Evolutionary conservation across 64 coral and sea anemone species (phyloP).

Genomic region (Dendronephthya gigantea): DNA sequence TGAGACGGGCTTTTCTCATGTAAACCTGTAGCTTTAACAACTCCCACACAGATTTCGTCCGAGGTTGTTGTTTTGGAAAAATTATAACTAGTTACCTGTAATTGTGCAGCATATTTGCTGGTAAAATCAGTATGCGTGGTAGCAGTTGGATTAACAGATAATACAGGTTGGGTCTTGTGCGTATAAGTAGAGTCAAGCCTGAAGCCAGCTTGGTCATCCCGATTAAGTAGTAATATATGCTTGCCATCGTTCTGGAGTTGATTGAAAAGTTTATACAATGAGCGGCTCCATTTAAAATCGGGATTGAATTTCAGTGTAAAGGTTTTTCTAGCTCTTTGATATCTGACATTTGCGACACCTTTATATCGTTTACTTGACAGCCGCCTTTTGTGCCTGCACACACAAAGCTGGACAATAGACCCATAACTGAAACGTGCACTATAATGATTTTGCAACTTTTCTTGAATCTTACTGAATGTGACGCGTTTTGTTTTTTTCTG

Average conservation of each 20-base stretch:
- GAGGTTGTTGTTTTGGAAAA: not conserved
- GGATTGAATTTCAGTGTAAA: constrained; percentile 31
- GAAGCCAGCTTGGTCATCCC: not conserved
- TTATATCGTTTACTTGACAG: constrained; percentile 14
- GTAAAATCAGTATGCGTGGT: not conserved
- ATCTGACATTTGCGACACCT: constrained; percentile 19
- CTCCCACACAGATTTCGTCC: not conserved
- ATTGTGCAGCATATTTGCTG: not conserved
- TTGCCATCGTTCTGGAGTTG: constrained; percentile 15
- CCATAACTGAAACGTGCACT: constrained; percentile 7
- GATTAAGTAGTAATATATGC: not conserved
- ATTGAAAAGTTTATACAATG: not conserved
- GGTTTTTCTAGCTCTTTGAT: constrained; percentile 15
- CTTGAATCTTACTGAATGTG: constrained; percentile 23
- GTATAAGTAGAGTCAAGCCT: not conserved
- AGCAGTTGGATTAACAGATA: not conserved
- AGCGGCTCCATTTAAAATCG: not conserved
- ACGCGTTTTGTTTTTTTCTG: constrained; percentile 15
- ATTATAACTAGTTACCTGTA: not conserved
- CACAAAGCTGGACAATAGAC: constrained; percentile 20
- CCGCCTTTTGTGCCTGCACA: constrained; percentile 23
- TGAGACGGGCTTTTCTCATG: constrained; percentile 20
- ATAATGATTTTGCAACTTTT: constrained; percentile 15
- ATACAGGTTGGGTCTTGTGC: not conserved
- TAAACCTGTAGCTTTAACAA: not conserved